Conservation (phyloP, 2,797 vertebrate species). For the Numenius phaeopus region DNA sequence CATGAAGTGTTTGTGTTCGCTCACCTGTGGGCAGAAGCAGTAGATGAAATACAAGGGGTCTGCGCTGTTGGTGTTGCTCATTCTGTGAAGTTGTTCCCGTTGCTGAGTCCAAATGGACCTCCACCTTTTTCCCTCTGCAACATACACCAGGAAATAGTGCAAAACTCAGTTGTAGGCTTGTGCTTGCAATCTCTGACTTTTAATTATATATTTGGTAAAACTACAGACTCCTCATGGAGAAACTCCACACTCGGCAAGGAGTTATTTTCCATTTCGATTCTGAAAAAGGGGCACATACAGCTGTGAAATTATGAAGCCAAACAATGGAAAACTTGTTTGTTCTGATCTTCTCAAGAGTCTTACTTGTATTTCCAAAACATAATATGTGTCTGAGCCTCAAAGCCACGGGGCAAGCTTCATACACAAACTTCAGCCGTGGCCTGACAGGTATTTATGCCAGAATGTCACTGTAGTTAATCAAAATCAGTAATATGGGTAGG, state of each 20-base stretch:
- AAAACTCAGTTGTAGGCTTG: background rate
- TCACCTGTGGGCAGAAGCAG: background rate
- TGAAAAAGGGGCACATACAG: background rate
- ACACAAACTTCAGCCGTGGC: background rate
- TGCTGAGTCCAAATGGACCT: background rate
- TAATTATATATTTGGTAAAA: background rate
- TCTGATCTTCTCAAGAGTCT: background rate
- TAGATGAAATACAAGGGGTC: rapidly evolving
- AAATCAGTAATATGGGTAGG: background rate
- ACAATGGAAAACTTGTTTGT: background rate
- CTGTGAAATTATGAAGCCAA: background rate
- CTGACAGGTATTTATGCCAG: background rate
- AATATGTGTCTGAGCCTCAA: background rate
- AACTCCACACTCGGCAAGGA: background rate
- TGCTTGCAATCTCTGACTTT: background rate
- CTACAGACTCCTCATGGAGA: background rate
- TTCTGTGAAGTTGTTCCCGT: background rate
- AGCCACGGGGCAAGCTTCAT: background rate
- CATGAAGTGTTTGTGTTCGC: rapidly evolving
- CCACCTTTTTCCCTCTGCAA: background rate
- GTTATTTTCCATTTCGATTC: background rate
- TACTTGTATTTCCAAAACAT: background rate
- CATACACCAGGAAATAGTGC: rapidly evolving
- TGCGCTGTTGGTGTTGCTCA: rapidly evolving
- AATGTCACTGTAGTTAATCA: background rate